Conservation (phyloP, 2,888 invertebrate species). For the Lottia gigantea region DNA sequence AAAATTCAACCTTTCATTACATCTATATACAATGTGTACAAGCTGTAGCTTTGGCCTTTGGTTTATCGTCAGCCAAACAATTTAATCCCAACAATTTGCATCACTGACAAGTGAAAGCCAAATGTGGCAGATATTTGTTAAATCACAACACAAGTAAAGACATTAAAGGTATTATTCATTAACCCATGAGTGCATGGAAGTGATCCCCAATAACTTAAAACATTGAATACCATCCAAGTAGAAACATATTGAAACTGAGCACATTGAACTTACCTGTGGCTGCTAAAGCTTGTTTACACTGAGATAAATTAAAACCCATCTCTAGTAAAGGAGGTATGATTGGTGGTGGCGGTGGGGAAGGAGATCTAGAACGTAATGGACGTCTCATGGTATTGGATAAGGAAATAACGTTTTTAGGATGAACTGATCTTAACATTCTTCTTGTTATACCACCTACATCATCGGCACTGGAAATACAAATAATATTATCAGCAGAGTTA, state of each 20-base stretch:
- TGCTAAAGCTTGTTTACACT: constrained; percentile 73
- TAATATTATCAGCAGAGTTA: background rate
- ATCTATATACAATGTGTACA: too few species aligned
- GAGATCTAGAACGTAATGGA: constrained; percentile 44
- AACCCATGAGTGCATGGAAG: too few species aligned
- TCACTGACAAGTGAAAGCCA: too few species aligned
- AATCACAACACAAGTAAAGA: too few species aligned
- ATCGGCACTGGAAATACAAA: constrained; percentile 31
- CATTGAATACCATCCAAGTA: too few species aligned
- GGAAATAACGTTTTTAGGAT: constrained; percentile 26
- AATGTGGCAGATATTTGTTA: too few species aligned
- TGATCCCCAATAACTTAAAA: too few species aligned
- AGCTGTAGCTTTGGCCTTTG: too few species aligned
- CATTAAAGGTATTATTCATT: too few species aligned
- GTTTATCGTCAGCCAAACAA: too few species aligned
- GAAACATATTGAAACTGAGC: background rate
- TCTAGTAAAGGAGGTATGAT: constrained; percentile 73
- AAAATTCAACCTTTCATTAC: too few species aligned
- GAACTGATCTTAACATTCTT: constrained; percentile 34
- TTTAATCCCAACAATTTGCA: too few species aligned
- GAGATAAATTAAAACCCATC: constrained; percentile 75
- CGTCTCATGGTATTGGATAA: constrained; percentile 31
- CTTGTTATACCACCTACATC: constrained; percentile 38
- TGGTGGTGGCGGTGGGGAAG: constrained; percentile 69
- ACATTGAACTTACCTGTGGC: constrained; percentile 69